phyloP scores from a whole-genome alignment of 1,140 invertebrate species.

The Polyergus mexicanus region DNA sequence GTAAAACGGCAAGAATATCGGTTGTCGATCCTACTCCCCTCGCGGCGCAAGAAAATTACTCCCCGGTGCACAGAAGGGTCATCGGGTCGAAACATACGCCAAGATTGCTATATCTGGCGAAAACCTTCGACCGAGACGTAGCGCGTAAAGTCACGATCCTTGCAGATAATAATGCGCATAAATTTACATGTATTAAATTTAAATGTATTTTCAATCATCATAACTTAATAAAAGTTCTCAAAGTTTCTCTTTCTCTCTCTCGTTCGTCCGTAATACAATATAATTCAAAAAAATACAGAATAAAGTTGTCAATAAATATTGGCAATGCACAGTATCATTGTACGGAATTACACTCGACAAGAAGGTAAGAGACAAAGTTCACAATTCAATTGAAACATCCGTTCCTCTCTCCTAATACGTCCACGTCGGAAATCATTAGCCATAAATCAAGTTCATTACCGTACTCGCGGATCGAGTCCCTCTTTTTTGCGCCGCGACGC shows the following conservation, averaged over 20 bases:
- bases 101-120: not conserved
- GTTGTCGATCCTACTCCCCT: not conserved
- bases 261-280: not conserved
- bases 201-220: not conserved
- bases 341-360: not conserved
- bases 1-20: conserved; percentile 30
- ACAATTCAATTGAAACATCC: conserved; percentile 41
- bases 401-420: conserved; percentile 1
- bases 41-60: conserved; percentile 14
- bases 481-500: conserved; percentile 31
- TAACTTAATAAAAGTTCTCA: not conserved
- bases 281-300: not conserved
- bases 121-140: not conserved
- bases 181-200: not conserved
- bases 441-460: conserved; percentile 55
- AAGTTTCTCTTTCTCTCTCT: not conserved
- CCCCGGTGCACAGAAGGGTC: not conserved
- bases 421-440: conserved; percentile 21
- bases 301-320: not conserved
- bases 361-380: not conserved
- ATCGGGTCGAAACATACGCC: conserved; percentile 4
- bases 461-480: not conserved
- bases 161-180: not conserved
- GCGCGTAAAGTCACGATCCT: not conserved
- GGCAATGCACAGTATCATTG: not conserved